phyloP scores from a whole-genome alignment of 2,797 vertebrate species.

The Anolis apletophallus region DNA sequence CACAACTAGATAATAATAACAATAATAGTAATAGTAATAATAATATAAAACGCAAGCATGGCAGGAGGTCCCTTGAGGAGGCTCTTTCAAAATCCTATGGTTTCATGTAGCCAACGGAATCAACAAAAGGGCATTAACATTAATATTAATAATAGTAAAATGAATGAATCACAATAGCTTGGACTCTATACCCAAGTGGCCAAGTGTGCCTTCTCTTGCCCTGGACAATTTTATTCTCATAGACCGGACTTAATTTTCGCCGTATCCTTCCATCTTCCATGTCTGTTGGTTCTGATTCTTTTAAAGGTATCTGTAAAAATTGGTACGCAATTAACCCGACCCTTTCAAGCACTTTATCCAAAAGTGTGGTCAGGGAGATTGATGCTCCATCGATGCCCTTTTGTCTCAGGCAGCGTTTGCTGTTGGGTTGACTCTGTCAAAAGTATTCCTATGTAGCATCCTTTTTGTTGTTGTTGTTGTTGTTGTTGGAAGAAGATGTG shows the following conservation, averaged over 20 bases:
- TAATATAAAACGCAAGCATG: too few species aligned
- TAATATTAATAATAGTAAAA: too few species aligned
- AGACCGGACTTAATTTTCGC: not conserved
- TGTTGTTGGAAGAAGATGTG: not conserved
- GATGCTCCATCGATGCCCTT: not conserved
- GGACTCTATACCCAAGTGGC: not conserved
- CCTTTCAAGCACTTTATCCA: not conserved
- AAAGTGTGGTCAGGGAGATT: not conserved
- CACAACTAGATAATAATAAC: too few species aligned
- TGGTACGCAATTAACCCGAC: not conserved
- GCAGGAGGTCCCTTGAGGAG: too few species aligned
- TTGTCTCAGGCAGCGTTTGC: not conserved
- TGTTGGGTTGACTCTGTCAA: not conserved
- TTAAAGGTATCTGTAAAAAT: not conserved
- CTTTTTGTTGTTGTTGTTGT: constrained; percentile 9
- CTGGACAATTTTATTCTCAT: not conserved
- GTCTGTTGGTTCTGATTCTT: constrained; percentile 13
- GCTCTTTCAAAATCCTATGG: too few species aligned
- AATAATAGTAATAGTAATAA: too few species aligned
- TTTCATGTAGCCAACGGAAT: too few species aligned
- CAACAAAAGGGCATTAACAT: too few species aligned
- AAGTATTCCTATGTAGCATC: not conserved
- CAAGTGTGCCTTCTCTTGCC: too few species aligned
- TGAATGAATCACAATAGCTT: too few species aligned
- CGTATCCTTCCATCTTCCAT: not conserved